A percentile compares a stretch with the other conserved stretches of the same genome.
Evolutionary conservation across 2,113 vertebrate species (phyloP).

Genomic region (Phainopepla nitens): DNA sequence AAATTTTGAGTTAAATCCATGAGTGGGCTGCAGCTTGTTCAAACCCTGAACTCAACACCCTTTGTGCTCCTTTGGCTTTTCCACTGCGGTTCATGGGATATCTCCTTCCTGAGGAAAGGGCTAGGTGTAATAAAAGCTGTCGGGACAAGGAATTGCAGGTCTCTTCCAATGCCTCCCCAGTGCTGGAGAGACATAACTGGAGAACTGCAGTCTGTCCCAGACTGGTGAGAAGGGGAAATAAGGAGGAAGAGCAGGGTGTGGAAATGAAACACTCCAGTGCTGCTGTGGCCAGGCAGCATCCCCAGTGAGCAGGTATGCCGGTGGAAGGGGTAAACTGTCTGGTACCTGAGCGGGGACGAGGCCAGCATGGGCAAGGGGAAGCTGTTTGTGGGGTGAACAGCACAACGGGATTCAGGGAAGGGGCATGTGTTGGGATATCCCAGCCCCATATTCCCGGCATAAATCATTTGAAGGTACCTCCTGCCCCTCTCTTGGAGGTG

Average conservation of each 20-base stretch:
- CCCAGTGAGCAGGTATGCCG: not conserved
- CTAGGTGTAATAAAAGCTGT: constrained; percentile 41
- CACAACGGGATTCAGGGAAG: not conserved
- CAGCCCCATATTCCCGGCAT: not conserved
- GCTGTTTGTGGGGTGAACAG: not conserved
- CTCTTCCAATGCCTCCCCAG: not conserved
- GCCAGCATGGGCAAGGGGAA: not conserved
- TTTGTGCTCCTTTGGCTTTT: constrained; percentile 49
- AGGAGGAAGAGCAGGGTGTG: not conserved
- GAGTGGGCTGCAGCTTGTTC: constrained; percentile 41
- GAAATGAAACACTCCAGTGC: not conserved
- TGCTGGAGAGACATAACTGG: not conserved
- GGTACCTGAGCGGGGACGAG: accelerated
- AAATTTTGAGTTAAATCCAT: constrained; percentile 50
- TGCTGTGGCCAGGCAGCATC: not conserved
- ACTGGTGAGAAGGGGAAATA: not conserved
- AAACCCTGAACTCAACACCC: constrained; percentile 36
- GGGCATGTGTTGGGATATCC: accelerated
- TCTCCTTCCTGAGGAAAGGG: constrained; percentile 41
- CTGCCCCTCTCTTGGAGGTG: not conserved
- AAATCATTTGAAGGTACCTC: not conserved
- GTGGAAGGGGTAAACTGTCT: not conserved
- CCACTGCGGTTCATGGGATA: constrained; percentile 22
- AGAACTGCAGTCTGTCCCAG: not conserved
- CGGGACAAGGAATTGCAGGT: not conserved